These are phyloP conservation scores for Acipenser oxyrinchus DNA, from an alignment of 2,797 vertebrate species.

Conservation along the genomic window DNA sequence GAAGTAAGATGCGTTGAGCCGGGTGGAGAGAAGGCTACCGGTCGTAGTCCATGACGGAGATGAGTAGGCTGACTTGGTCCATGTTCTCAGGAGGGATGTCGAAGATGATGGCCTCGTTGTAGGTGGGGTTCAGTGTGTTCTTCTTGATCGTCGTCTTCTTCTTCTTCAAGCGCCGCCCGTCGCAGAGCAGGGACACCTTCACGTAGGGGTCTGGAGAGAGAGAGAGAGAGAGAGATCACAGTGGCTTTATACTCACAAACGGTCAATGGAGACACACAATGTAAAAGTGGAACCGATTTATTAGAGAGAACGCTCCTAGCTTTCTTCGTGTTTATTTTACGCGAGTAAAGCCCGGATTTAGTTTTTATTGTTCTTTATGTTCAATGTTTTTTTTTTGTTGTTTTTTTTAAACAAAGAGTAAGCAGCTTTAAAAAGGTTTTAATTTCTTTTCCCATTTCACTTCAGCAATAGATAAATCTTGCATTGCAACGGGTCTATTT, in stretches of 20 bases:
- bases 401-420: neutral
- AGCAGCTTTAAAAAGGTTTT: neutral
- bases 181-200: slow-evolving; percentile 93
- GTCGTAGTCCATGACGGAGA: slow-evolving; percentile 97
- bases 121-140: slow-evolving; percentile 92
- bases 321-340: too few relatives aligned
- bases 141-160: slow-evolving; percentile 98
- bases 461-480: slow-evolving; percentile 15
- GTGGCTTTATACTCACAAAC: neutral
- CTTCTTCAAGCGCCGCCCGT: slow-evolving; percentile 90
- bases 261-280: neutral
- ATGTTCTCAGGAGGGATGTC: slow-evolving; percentile 97
- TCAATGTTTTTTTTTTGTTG: too few relatives aligned
- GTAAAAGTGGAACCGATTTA: too few relatives aligned
- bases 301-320: too few relatives aligned
- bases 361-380: too few relatives aligned
- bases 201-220: slow-evolving; percentile 80
- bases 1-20: slow-evolving; percentile 13
- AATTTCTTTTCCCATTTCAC: slow-evolving; percentile 22
- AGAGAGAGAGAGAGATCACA: neutral
- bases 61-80: slow-evolving; percentile 96
- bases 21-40: slow-evolving; percentile 51
- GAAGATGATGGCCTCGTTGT: slow-evolving; percentile 98
- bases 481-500: slow-evolving; percentile 20
- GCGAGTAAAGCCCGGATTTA: too few relatives aligned